A percentile compares a stretch with the other conserved stretches of the same genome.
phyloP scores from a whole-genome alignment of 2,888 invertebrate genomes.

The Trachelus stipa region DNA sequence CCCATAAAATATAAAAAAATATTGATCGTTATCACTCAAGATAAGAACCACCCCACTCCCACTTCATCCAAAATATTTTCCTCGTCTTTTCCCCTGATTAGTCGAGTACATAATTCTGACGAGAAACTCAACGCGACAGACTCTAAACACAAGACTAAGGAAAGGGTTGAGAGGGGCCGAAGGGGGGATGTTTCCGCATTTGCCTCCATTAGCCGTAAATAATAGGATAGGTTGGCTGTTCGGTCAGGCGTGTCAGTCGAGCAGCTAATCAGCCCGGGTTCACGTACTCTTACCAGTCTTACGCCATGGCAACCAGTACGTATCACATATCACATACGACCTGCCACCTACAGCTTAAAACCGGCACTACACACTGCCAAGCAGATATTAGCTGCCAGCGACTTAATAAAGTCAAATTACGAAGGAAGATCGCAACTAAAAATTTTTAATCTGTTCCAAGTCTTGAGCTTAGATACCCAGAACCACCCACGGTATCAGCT shows the following conservation, averaged over 20 bases:
- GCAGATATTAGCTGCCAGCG: background rate
- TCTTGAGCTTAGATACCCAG: background rate
- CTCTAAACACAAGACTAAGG: background rate
- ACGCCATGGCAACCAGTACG: background rate
- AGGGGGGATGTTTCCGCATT: slow-evolving; percentile 50
- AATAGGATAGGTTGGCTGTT: slow-evolving; percentile 42
- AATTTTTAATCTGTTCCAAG: background rate
- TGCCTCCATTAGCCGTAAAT: slow-evolving; percentile 60
- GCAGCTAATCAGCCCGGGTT: slow-evolving; percentile 56
- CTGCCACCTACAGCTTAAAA: background rate
- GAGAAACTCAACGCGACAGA: background rate
- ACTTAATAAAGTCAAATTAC: background rate
- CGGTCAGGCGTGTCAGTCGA: slow-evolving; percentile 45
- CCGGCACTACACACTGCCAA: background rate
- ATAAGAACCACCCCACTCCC: background rate
- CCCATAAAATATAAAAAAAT: background rate
- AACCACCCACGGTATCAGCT: background rate
- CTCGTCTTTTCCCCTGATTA: background rate
- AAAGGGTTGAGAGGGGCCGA: background rate
- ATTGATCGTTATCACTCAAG: background rate
- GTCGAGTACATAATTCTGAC: background rate
- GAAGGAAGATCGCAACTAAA: background rate
- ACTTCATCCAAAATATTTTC: background rate
- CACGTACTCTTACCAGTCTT: slow-evolving; percentile 15
- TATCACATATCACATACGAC: background rate